Evolutionary conservation across 2,888 invertebrate genomes (phyloP), one percentile per base, ranked within the genome.

Genomic region (Epicampocera succincta): DNA sequence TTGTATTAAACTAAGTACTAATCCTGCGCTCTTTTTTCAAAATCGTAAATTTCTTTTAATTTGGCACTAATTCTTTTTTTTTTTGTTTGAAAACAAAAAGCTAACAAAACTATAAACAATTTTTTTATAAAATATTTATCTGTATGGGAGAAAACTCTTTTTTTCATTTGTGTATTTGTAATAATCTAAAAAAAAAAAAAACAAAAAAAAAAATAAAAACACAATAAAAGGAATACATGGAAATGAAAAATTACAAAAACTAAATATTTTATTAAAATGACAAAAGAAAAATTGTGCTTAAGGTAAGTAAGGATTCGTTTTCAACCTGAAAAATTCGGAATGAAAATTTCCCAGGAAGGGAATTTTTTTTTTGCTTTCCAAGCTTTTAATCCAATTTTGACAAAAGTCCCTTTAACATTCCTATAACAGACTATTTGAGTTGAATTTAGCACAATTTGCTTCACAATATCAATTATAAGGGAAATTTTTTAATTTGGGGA

Each of bases 101-200:
- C 33, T 33, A 33, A 33, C 25, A 29, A 40, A 50, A 56, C 42
- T 68, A 71, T 52, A 69, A 73, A 40, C 21, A 44, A 17, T 19
- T 66, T 60, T 73, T 74, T 69, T 74, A 74, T 66, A 61, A 71
- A 63, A 74, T 66, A 66, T 33, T 33, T 8, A 33, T 68, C 66
- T 76, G 48, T 66, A 78, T 82, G 73, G 58, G n/a, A 52, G 61
- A 76, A 66, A 46, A 25, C 3, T 17, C 4, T 29, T 48, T 29
- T 63, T 58, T 66, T 66, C 17, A 38, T 73, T 75, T 82, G 71
- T 75, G 74, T 78, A 75, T 71, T 78, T 82, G 74, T 74, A 82
- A 69, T 78, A 82, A 82, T 15, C 65, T 75, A 42, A 71, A 82
- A 71, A 63, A 60, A 25, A 52, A 66, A 50, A 56, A 58, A 12